Percentiles rank a stretch among this genome's conserved stretches.
Conservation (phyloP, 2,888 invertebrate genomes). For the Andrena dorsata region DNA sequence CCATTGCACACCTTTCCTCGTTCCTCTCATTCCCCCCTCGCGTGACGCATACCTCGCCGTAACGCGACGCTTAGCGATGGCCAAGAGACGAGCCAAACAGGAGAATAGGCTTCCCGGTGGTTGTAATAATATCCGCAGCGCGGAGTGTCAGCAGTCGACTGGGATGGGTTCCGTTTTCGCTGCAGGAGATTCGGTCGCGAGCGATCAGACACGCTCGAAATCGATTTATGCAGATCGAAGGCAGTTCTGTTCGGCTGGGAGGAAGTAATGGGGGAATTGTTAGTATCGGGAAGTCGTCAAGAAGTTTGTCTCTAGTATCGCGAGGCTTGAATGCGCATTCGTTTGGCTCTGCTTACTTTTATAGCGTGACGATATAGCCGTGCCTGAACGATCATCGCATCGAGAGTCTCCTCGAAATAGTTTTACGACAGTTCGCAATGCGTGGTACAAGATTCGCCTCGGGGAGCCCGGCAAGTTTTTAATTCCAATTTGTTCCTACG, state of each 20-base stretch:
- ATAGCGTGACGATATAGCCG: background rate
- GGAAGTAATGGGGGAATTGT: constrained; percentile 17
- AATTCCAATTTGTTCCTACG: constrained; percentile 54
- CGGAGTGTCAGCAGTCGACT: no score
- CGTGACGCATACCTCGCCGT: constrained; percentile 17
- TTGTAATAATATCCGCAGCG: no score
- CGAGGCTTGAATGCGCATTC: background rate
- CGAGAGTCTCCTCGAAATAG: constrained; percentile 19
- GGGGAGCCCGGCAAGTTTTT: constrained; percentile 27
- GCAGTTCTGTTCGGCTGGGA: constrained; percentile 2
- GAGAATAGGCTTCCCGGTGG: no score
- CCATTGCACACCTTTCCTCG: background rate
- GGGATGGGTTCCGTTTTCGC: background rate
- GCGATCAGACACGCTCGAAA: background rate
- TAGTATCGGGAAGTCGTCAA: constrained; percentile 3
- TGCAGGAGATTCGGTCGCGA: background rate
- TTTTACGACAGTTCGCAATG: constrained; percentile 14
- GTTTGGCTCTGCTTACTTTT: constrained; percentile 24
- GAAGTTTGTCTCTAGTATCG: constrained; percentile 22
- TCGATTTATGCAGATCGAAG: constrained; percentile 19
- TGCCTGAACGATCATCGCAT: constrained; percentile 6
- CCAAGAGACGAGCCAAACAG: no score
- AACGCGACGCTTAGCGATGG: no score
- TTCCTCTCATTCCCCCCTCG: constrained; percentile 32
- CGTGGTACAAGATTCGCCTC: constrained; percentile 9